Percentiles rank a stretch among this genome's conserved stretches.
phyloP scores from a whole-genome alignment of 2,888 invertebrate species.

The Diarsia mendica region DNA sequence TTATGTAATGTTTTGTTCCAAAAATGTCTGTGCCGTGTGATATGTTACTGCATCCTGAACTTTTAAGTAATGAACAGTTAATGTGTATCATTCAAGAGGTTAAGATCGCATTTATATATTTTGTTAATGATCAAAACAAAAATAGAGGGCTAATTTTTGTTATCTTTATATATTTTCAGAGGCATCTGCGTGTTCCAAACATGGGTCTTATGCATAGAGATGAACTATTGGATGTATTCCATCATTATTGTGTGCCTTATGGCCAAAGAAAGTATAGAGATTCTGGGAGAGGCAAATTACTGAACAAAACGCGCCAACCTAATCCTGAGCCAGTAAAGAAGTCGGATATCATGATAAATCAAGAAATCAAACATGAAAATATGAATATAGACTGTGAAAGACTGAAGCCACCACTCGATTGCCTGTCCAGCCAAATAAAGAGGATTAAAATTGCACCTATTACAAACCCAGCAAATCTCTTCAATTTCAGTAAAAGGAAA shows the following conservation, averaged over 20 bases:
- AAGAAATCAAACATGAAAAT: slow-evolving; percentile 62
- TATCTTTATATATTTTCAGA: slow-evolving; percentile 73
- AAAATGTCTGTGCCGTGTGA: slow-evolving; percentile 83
- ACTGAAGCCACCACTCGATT: slow-evolving; percentile 82
- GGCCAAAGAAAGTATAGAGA: slow-evolving; percentile 86
- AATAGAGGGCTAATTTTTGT: slow-evolving; percentile 5
- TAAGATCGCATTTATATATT: slow-evolving; percentile 25
- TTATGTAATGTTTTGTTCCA: slow-evolving; percentile 56
- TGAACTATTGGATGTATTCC: slow-evolving; percentile 83
- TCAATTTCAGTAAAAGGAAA: slow-evolving; percentile 79
- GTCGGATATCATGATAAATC: slow-evolving; percentile 63
- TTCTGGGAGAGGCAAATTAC: slow-evolving; percentile 81
- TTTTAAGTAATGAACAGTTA: slow-evolving; percentile 83
- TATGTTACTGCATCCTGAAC: slow-evolving; percentile 86
- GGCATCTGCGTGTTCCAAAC: slow-evolving; percentile 80
- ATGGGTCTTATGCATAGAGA: slow-evolving; percentile 78
- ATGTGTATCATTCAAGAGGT: slow-evolving; percentile 84
- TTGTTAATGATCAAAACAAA: slow-evolving; percentile 46
- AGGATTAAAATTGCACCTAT: slow-evolving; percentile 74
- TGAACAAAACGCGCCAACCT: slow-evolving; percentile 79
- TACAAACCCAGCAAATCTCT: slow-evolving; percentile 48
- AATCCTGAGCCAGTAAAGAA: slow-evolving; percentile 74
- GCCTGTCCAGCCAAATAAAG: slow-evolving; percentile 82
- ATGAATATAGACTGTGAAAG: slow-evolving; percentile 71
- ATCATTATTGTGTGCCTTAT: slow-evolving; percentile 85